Conservation (phyloP, 2,113 vertebrate genomes). For the Stomatorhinus ivindoensis region DNA sequence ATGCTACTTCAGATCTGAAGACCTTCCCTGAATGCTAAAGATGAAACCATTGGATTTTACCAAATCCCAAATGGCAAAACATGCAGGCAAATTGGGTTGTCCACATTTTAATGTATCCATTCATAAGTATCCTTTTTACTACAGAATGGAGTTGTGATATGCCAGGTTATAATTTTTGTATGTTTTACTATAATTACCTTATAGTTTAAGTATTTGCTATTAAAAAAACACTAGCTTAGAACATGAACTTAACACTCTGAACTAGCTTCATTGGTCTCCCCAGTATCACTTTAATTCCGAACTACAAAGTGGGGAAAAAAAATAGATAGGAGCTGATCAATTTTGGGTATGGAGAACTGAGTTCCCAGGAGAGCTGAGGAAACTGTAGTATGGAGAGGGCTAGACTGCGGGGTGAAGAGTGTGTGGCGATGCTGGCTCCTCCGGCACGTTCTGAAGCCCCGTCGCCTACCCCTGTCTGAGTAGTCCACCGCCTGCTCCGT, state of each 20-base stretch:
- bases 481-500: slow-evolving; percentile 76
- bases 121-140: background rate
- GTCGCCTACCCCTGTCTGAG: slow-evolving; percentile 76
- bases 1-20: slow-evolving; percentile 7
- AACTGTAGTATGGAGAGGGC: slow-evolving; percentile 13
- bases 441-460: slow-evolving; percentile 26
- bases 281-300: background rate
- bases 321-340: background rate
- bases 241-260: slow-evolving; percentile 2
- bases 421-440: slow-evolving; percentile 6
- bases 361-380: slow-evolving; percentile 12
- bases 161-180: background rate
- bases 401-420: slow-evolving; percentile 12
- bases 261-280: slow-evolving; percentile 15
- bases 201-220: background rate
- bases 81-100: background rate
- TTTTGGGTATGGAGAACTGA: slow-evolving; percentile 18
- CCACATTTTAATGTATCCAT: background rate
- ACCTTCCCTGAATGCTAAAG: background rate
- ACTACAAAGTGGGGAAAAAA: background rate
- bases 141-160: background rate
- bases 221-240: background rate
- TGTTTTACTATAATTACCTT: background rate
- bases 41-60: background rate
- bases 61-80: background rate